phyloP scores from a whole-genome alignment of 2,113 vertebrate species.

The Nerophis lumbriciformis region DNA sequence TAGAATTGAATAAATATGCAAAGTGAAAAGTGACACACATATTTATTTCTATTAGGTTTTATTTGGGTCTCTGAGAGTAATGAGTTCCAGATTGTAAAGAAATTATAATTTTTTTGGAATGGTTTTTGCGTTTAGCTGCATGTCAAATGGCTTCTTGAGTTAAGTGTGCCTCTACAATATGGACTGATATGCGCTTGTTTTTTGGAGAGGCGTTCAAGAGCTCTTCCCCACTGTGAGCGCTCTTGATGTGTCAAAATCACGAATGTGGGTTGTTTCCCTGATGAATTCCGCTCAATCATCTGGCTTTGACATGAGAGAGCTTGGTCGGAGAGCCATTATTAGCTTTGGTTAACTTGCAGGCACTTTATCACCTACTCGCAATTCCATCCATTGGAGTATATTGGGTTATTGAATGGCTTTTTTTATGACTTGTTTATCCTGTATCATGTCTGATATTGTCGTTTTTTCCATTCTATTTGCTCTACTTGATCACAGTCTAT shows the following conservation, averaged over 20 bases:
- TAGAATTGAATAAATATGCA: too few species aligned
- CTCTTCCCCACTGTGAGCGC: constrained; percentile 26
- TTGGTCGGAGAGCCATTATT: constrained; percentile 33
- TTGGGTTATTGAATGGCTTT: too few species aligned
- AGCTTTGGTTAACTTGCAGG: constrained; percentile 36
- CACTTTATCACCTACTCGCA: constrained; percentile 25
- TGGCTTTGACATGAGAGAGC: constrained; percentile 28
- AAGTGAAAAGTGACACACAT: too few species aligned
- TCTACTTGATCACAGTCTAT: too few species aligned
- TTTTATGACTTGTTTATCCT: too few species aligned
- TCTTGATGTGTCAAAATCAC: constrained; percentile 23
- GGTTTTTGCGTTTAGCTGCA: background rate
- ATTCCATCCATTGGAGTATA: too few species aligned
- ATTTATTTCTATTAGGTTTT: too few species aligned
- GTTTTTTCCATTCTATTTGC: too few species aligned
- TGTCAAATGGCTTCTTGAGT: constrained; percentile 7
- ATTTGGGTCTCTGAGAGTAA: too few species aligned
- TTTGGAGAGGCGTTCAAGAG: constrained; percentile 33
- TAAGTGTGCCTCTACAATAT: background rate
- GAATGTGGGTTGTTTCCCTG: constrained; percentile 25
- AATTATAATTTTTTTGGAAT: too few species aligned
- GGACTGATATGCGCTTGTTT: background rate
- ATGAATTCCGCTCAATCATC: constrained; percentile 31
- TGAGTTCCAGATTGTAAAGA: too few species aligned
- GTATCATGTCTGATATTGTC: too few species aligned